A percentile compares a stretch with the other conserved stretches of the same genome.
These are phyloP conservation scores for Solenodon paradoxus DNA, from an alignment of 2,113 vertebrate genomes.

Conservation along the genomic window DNA sequence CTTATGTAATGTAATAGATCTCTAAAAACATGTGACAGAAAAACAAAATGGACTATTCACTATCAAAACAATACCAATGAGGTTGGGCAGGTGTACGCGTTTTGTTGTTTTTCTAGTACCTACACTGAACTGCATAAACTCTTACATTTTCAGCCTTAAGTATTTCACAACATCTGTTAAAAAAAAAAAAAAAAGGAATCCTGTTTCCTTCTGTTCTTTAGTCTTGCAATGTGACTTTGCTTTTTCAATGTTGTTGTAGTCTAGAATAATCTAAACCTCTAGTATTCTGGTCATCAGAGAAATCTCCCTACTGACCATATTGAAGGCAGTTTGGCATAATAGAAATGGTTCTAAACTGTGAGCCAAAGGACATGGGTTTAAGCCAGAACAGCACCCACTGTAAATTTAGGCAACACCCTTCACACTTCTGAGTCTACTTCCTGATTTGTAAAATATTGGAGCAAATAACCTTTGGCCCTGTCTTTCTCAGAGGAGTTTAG, in stretches of 20 bases:
- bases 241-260: neutral
- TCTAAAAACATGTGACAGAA: neutral
- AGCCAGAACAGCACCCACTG: neutral
- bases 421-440: neutral
- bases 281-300: neutral
- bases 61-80: conserved; percentile 18
- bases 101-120: neutral
- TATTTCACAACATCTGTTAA: neutral
- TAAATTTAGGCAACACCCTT: neutral
- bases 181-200: no score
- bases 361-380: neutral
- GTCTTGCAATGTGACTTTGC: neutral
- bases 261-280: neutral
- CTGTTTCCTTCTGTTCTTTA: neutral
- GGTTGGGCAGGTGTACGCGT: neutral
- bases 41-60: neutral
- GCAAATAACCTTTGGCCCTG: neutral
- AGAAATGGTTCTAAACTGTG: neutral
- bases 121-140: neutral
- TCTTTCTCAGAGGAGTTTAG: neutral
- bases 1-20: neutral
- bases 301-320: neutral
- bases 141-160: neutral
- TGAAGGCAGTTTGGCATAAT: neutral
- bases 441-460: neutral